Evolutionary conservation across 2,113 vertebrate genomes (phyloP).

Genomic region (Siphamia tubifer): DNA sequence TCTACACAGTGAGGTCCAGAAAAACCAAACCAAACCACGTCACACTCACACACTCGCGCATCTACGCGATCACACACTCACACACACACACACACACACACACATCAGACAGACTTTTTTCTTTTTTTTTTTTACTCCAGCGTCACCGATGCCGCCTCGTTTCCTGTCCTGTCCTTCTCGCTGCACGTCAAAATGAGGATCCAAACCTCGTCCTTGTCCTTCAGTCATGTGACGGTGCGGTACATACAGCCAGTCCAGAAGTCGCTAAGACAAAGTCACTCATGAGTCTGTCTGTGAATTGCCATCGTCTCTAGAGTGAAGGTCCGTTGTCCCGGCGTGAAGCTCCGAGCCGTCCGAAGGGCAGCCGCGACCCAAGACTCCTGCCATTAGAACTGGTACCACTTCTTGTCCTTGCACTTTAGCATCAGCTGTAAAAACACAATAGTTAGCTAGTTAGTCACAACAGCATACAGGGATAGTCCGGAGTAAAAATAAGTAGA

Average conservation of each 20-base stretch:
- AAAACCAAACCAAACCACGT: conserved; percentile 48
- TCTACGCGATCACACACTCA: conserved; percentile 8
- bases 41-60: conserved; percentile 8
- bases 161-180: conserved; percentile 39
- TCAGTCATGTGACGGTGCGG: conserved; percentile 42
- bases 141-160: conserved; percentile 15
- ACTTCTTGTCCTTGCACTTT: conserved; percentile 99
- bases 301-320: conserved; percentile 63
- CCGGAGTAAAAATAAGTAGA: no score
- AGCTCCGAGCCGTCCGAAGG: conserved; percentile 65
- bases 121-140: no score
- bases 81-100: conserved; percentile 19
- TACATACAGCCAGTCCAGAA: conserved; percentile 47
- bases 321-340: conserved; percentile 74
- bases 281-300: conserved; percentile 47
- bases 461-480: no score
- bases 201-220: conserved; percentile 38
- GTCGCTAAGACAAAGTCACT: conserved; percentile 63
- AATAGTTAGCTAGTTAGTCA: no score
- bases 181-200: conserved; percentile 42
- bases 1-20: conserved; percentile 86
- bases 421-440: conserved; percentile 90
- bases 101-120: conserved; percentile 30
- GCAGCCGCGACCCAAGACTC: conserved; percentile 47
- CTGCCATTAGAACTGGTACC: conserved; percentile 94